phyloP scores from a whole-genome alignment of 2,113 vertebrate genomes.

The Tupaia chinensis region DNA sequence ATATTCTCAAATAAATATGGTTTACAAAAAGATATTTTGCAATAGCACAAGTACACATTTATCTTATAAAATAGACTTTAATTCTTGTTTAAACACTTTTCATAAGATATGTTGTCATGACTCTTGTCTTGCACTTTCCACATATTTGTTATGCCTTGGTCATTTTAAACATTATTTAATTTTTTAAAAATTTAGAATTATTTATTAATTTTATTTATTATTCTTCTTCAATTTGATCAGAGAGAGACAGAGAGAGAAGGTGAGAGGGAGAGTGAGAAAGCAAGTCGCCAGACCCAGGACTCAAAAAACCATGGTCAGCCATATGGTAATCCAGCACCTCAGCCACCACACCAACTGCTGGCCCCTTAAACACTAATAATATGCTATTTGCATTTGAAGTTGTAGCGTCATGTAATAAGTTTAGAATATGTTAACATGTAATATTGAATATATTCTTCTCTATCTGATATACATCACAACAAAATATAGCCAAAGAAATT shows the following conservation, averaged over 20 bases:
- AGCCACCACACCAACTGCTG: no score
- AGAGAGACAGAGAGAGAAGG: no score
- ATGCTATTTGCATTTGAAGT: not conserved
- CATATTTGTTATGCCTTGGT: not conserved
- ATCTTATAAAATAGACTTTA: not conserved
- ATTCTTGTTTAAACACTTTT: not conserved
- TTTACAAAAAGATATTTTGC: not conserved
- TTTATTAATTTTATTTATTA: no score
- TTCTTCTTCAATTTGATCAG: no score
- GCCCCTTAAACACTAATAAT: not conserved
- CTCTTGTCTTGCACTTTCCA: not conserved
- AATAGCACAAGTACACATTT: not conserved
- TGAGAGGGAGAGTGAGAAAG: no score
- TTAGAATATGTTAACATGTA: not conserved
- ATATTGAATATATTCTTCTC: not conserved
- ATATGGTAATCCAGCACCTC: no score
- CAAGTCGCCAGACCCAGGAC: no score
- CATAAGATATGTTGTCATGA: not conserved
- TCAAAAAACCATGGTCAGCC: no score
- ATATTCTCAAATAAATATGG: not conserved
- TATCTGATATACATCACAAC: not conserved
- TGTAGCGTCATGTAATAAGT: not conserved
- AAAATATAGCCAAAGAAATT: not conserved
- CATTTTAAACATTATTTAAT: not conserved
- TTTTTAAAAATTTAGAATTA: no score